Evolutionary conservation across 37 sponge, comb jelly and placozoan species (phyloP).

Genomic region (Halichondria panicea): DNA sequence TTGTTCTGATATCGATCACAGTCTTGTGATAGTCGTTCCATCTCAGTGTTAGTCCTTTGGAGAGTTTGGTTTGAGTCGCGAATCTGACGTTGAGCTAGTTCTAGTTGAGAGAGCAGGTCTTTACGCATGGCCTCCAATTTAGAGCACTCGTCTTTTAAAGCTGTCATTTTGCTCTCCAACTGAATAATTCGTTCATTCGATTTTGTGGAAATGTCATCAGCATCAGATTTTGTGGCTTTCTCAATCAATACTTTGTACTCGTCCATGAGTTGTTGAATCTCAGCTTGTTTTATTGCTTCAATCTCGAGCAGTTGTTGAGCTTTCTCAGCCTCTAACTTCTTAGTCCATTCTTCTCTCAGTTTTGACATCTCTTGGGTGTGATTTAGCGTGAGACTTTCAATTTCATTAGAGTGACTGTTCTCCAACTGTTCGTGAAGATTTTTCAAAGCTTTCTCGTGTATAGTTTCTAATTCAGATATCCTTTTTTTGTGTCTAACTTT

Average conservation of each 20-base stretch:
- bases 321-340: neutral
- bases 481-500: slow-evolving; percentile 10
- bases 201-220: too few species aligned
- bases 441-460: neutral
- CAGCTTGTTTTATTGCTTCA: neutral
- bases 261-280: slow-evolving; percentile 2
- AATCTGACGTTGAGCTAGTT: slow-evolving; percentile 19
- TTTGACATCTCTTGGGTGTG: slow-evolving; percentile 3
- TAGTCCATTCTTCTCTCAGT: slow-evolving; percentile 8
- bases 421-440: slow-evolving; percentile 7
- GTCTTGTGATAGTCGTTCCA: slow-evolving; percentile 15
- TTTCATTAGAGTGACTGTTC: neutral
- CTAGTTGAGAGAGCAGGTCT: slow-evolving; percentile 59
- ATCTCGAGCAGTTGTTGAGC: neutral
- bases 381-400: slow-evolving; percentile 23
- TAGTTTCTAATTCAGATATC: slow-evolving; percentile 3
- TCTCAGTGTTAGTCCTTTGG: neutral
- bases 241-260: neutral
- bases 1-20: slow-evolving; percentile 15
- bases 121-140: slow-evolving; percentile 21
- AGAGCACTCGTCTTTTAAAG: neutral
- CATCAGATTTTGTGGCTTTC: neutral
- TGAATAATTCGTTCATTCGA: neutral
- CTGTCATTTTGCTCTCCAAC: slow-evolving; percentile 2
- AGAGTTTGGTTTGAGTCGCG: slow-evolving; percentile 17